These are phyloP conservation scores for Laticauda colubrina DNA, from an alignment of 2,113 vertebrate genomes.

Conservation along the genomic window DNA sequence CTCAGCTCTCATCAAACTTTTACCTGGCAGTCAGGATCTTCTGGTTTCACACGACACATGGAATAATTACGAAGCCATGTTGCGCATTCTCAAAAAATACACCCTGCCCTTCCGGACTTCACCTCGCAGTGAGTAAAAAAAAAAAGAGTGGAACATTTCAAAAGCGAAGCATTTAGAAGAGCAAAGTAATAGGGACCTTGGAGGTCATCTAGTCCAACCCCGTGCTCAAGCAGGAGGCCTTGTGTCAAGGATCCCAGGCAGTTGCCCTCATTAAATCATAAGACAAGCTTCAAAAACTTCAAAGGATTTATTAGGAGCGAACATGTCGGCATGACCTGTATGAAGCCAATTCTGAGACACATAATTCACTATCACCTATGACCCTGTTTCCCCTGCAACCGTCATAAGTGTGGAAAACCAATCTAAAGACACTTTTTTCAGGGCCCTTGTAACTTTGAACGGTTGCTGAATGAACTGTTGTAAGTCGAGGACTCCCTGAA, in stretches of 20 bases:
- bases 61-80: conserved; percentile 88
- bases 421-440: too few relatives aligned
- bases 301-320: too few relatives aligned
- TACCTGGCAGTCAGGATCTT: conserved; percentile 82
- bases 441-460: too few relatives aligned
- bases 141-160: neutral
- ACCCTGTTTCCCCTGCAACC: too few relatives aligned
- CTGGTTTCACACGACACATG: conserved; percentile 93
- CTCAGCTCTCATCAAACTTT: conserved; percentile 90
- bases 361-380: too few relatives aligned
- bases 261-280: too few relatives aligned
- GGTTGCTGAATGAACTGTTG: too few relatives aligned
- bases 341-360: too few relatives aligned
- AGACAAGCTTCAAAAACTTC: too few relatives aligned
- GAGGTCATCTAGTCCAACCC: neutral
- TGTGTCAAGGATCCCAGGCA: too few relatives aligned
- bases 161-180: neutral
- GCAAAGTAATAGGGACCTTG: neutral
- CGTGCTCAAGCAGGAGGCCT: neutral
- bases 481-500: neutral
- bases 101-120: conserved; percentile 76
- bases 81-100: conserved; percentile 92
- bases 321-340: too few relatives aligned
- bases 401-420: too few relatives aligned
- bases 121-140: conserved; percentile 66